phyloP scores from a whole-genome alignment of 2,113 vertebrate species.

The Cacatua alba region DNA sequence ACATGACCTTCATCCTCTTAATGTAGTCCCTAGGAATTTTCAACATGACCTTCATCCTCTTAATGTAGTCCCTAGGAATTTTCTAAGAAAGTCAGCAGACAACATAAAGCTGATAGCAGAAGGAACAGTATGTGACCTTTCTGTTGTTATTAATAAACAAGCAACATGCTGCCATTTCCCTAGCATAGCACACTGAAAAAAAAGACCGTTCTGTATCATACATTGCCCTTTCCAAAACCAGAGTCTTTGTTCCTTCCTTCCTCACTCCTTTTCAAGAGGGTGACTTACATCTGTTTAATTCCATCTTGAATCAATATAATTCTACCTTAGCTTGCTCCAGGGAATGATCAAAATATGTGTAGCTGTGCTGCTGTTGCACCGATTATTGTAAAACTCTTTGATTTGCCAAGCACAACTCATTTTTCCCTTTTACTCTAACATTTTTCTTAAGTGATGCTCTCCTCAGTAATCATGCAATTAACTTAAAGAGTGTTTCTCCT shows the following conservation, averaged over 20 bases:
- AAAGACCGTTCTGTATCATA: not conserved
- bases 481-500: not conserved
- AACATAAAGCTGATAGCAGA: not conserved
- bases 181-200: not conserved
- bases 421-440: not conserved
- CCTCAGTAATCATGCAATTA: constrained; percentile 13
- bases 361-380: not conserved
- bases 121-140: constrained; percentile 2
- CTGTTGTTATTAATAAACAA: constrained; percentile 7
- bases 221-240: not conserved
- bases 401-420: not conserved
- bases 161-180: not conserved
- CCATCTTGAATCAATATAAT: not conserved
- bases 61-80: not conserved
- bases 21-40: not conserved
- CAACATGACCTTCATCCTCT: not conserved
- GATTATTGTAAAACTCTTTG: not conserved
- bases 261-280: not conserved
- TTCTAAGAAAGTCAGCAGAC: not conserved
- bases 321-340: not conserved
- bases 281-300: not conserved
- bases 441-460: constrained; percentile 20
- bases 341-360: not conserved
- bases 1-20: not conserved
- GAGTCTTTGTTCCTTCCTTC: not conserved